A percentile compares a stretch with the other conserved stretches of the same genome.
Conservation (phyloP, 1,140 invertebrate genomes). For the Cotesia typhae region DNA sequence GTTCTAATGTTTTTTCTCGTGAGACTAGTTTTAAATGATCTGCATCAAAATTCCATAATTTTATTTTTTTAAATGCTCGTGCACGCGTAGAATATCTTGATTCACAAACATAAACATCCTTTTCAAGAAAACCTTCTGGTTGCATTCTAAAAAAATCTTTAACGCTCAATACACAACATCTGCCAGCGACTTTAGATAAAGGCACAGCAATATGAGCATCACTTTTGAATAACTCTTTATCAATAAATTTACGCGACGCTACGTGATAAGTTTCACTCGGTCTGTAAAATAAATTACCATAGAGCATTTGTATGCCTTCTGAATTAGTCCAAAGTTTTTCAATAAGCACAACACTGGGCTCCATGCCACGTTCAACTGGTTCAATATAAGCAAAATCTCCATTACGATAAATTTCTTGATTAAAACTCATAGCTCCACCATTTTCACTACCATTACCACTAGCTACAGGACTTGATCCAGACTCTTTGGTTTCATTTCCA, state of each 20-base stretch:
- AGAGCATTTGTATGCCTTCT: conserved; percentile 86
- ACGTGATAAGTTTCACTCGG: conserved; percentile 96
- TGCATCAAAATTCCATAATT: conserved; percentile 82
- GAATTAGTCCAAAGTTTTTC: conserved; percentile 87
- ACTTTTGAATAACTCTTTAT: conserved; percentile 96
- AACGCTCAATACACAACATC: conserved; percentile 93
- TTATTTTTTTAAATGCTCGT: conserved; percentile 94
- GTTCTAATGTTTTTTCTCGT: conserved; percentile 79
- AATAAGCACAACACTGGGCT: conserved; percentile 88
- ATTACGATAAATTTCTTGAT: conserved; percentile 78
- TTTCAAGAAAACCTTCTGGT: conserved; percentile 88
- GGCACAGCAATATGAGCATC: conserved; percentile 85
- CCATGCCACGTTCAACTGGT: conserved; percentile 79
- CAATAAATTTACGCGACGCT: conserved; percentile 92
- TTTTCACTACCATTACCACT: conserved; percentile 54
- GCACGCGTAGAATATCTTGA: conserved; percentile 88
- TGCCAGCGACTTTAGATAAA: conserved; percentile 87
- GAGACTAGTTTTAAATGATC: conserved; percentile 73
- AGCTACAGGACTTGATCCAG: conserved; percentile 43
- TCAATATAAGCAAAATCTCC: conserved; percentile 94
- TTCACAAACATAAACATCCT: conserved; percentile 98
- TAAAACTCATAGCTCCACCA: conserved; percentile 71
- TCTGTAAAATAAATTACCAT: conserved; percentile 76
- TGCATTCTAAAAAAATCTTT: conserved; percentile 93
- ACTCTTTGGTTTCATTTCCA: conserved; percentile 60